Percentiles rank a stretch among this genome's conserved stretches.
Evolutionary conservation across 2,888 invertebrate genomes (phyloP).

Genomic region (Ochropleura leucogaster): DNA sequence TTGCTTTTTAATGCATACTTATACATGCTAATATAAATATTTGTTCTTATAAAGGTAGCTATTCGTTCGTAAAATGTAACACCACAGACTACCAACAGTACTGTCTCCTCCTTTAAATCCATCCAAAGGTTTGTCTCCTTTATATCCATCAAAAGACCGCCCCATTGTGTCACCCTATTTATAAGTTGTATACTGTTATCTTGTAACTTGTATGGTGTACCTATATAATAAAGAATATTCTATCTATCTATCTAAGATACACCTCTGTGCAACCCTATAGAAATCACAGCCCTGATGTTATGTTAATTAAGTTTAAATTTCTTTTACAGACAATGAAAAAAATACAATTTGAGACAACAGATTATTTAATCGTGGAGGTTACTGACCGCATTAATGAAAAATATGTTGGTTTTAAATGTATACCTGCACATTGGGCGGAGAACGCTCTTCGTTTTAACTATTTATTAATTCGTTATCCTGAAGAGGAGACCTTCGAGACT

Average conservation of each 20-base stretch:
- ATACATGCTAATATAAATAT: too few relatives aligned
- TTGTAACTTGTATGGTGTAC: too few relatives aligned
- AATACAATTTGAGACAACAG: not conserved
- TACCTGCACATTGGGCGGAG: conserved; percentile 18
- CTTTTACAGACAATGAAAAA: conserved; percentile 25
- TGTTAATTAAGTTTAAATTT: conserved; percentile 8
- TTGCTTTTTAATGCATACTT: too few relatives aligned
- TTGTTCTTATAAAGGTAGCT: too few relatives aligned
- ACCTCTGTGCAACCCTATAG: not conserved
- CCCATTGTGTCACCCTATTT: too few relatives aligned
- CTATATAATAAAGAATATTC: too few relatives aligned
- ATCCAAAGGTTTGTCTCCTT: too few relatives aligned
- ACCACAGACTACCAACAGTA: too few relatives aligned
- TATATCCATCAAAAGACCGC: too few relatives aligned
- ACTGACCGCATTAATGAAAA: not conserved
- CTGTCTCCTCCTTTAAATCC: too few relatives aligned
- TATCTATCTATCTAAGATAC: not conserved
- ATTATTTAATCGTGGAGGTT: conserved; percentile 28
- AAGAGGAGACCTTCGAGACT: conserved; percentile 7
- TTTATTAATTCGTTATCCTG: conserved; percentile 25
- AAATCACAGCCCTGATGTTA: not conserved
- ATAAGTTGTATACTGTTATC: too few relatives aligned
- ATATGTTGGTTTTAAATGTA: conserved; percentile 13
- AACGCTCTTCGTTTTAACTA: not conserved
- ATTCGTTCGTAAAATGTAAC: too few relatives aligned